Evolutionary conservation across 2,888 invertebrate genomes (phyloP), one percentile per base, ranked within the genome.

Genomic region (Palloptera scutellata): DNA sequence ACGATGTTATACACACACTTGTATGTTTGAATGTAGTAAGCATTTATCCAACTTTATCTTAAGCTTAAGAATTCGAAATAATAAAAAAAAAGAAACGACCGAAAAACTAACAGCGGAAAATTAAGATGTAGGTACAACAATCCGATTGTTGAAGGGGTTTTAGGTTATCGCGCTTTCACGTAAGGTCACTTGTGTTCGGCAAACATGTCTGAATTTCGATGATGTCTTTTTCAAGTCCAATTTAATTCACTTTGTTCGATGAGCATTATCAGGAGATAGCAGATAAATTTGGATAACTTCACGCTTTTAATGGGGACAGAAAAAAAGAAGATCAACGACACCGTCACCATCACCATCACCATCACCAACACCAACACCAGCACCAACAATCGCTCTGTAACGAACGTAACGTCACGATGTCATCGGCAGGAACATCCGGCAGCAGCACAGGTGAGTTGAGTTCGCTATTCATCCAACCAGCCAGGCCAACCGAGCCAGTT

Each of bases 191-290:
- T 30, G 30, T 30, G 30, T 30, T 30, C 30, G 30, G 30, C 30
- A 30, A 30, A 30, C 30, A 30, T 30, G 30, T 30, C 30, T 30
- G 30, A 30, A 30, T 30, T 30, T 30, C 30, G 67, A 72, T 74
- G 70, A 72, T 72, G 75, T 73, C 68, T 73, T 81, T 80, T 79
- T 80, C 76, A 73, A 77, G 76, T 78, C 72, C 83, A 83, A 83
- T 84, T 83, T 81, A 83, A 83, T 83, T 83, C 84, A 83, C 83
- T 83, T 83, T 83, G 83, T 83, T 83, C 84, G 83, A 79, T 84
- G 83, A 83, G 83, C 83, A 83, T 83, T 84, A 84, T 83, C 83
- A 76, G 77, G 69, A 79, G 84, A 83, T 83, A 83, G 81, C 80
- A 80, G 83, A 83, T 83, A 83, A 83, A 83, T 82, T 79, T 80